Evolutionary conservation across 2,797 vertebrate species (phyloP).

Genomic region (Poecilia velifera): DNA sequence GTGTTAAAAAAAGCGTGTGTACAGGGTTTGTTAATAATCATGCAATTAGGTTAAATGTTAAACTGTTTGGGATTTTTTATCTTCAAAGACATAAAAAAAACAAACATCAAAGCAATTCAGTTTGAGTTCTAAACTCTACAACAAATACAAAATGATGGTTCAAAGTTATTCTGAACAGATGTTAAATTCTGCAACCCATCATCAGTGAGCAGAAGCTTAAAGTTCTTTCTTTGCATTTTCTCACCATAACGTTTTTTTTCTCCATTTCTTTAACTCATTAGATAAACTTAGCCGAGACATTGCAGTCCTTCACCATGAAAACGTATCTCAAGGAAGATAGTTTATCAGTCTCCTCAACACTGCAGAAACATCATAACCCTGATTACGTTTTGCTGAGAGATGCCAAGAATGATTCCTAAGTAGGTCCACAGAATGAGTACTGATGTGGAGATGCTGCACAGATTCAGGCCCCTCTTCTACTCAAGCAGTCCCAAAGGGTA

Average conservation of each 20-base stretch:
- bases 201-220: background rate
- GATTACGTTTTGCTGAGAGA: conserved; percentile 52
- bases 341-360: conserved; percentile 34
- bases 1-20: background rate
- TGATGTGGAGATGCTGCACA: conserved; percentile 44
- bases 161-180: conserved; percentile 45
- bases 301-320: conserved; percentile 21
- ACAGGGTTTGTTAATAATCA: background rate
- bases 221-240: conserved; percentile 27
- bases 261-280: conserved; percentile 15
- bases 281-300: conserved; percentile 2
- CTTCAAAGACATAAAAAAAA: background rate
- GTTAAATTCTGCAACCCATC: conserved; percentile 33
- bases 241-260: conserved; percentile 15
- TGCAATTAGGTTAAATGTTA: background rate
- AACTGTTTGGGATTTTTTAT: background rate
- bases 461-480: conserved; percentile 55
- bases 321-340: conserved; percentile 21
- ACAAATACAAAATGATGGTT: conserved; percentile 1
- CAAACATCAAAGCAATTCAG: background rate
- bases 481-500: conserved; percentile 43
- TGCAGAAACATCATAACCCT: conserved; percentile 26
- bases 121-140: conserved; percentile 13
- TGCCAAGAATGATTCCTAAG: conserved; percentile 32
- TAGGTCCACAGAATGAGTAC: conserved; percentile 36